These are phyloP conservation scores for Stictocephala bisonia DNA, from an alignment of 2,888 invertebrate species.

Conservation along the genomic window DNA sequence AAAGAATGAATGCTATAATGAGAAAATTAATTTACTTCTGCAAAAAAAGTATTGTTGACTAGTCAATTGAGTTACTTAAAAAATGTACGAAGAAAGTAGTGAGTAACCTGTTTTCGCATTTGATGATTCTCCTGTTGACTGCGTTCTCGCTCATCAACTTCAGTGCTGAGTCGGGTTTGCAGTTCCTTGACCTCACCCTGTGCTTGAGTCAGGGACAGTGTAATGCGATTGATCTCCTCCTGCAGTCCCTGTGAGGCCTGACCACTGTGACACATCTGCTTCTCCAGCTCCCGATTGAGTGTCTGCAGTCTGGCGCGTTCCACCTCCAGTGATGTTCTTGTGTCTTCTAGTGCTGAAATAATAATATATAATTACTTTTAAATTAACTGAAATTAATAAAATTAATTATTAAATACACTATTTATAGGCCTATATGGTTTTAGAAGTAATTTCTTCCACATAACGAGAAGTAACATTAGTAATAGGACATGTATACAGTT, in stretches of 20 bases:
- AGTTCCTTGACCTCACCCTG: slow-evolving; percentile 72
- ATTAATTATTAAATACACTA: no score
- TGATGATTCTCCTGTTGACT: slow-evolving; percentile 79
- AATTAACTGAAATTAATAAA: no score
- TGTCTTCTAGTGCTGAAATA: slow-evolving; percentile 77
- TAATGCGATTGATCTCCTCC: slow-evolving; percentile 55
- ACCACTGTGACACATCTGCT: slow-evolving; percentile 53
- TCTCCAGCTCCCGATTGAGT: slow-evolving; percentile 59
- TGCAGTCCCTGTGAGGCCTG: slow-evolving; percentile 51
- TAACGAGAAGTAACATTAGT: no score
- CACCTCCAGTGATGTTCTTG: slow-evolving; percentile 77
- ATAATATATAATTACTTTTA: not conserved
- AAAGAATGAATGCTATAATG: no score
- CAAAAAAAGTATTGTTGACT: not conserved
- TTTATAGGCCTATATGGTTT: no score
- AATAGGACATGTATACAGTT: no score
- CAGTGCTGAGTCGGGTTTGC: slow-evolving; percentile 76
- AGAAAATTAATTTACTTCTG: not conserved
- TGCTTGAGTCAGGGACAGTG: slow-evolving; percentile 51
- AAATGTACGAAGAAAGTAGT: not conserved
- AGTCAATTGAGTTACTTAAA: not conserved
- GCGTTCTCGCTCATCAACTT: slow-evolving; percentile 82
- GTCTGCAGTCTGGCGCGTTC: slow-evolving; percentile 80
- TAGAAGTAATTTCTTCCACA: no score
- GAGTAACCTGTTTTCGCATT: slow-evolving; percentile 75